Conservation (phyloP, 1,140 invertebrate species). For the Drosophila sucinea region DNA sequence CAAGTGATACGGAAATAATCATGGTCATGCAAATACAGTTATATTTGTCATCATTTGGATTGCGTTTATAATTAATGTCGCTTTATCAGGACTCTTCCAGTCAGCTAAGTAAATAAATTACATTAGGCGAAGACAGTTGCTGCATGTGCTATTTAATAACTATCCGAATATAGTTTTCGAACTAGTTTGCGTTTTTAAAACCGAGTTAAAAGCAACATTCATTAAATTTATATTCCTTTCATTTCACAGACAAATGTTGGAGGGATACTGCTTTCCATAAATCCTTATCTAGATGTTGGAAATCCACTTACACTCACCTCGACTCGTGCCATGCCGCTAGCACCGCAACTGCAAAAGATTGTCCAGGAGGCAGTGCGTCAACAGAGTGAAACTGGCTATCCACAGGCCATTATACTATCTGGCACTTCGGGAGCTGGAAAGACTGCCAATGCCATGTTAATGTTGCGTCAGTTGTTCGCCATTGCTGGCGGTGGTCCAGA, state of each 20-base stretch:
- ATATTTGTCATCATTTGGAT: no score
- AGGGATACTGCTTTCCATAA: conserved; percentile 94
- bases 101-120: neutral
- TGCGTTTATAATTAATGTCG: no score
- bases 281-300: conserved; percentile 93
- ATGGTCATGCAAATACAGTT: neutral
- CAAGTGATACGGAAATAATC: neutral
- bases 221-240: conserved; percentile 10
- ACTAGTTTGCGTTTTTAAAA: no score
- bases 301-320: conserved; percentile 94
- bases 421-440: conserved; percentile 97
- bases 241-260: conserved; percentile 93
- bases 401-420: conserved; percentile 96
- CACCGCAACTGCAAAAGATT: conserved; percentile 91
- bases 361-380: conserved; percentile 96
- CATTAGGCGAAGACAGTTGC: no score
- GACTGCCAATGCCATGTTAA: conserved; percentile 95
- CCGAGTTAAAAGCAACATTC: neutral
- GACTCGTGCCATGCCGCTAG: conserved; percentile 88
- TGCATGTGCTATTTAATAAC: no score
- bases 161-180: no score
- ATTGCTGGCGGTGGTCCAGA: conserved; percentile 96
- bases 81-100: neutral
- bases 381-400: conserved; percentile 96
- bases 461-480: conserved; percentile 95